Conservation (phyloP, 2,888 invertebrate species). For the Coelogynopora nodosa region DNA sequence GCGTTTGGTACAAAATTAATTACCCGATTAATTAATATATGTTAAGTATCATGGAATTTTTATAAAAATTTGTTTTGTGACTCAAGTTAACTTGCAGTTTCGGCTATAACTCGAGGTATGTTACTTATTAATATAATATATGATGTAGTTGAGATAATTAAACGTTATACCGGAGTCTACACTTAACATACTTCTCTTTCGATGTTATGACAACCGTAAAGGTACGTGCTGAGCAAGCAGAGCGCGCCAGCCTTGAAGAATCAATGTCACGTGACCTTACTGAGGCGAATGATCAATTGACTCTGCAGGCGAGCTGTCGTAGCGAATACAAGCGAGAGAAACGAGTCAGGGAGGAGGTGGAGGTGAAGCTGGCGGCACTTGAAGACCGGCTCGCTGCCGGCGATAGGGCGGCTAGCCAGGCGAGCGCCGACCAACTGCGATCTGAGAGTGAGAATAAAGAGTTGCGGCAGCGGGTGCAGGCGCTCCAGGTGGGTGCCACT, state of each 20-base stretch:
- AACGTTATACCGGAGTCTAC: too few relatives aligned
- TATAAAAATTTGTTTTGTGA: too few relatives aligned
- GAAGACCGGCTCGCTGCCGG: constrained; percentile 48
- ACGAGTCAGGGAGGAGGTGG: constrained; percentile 52
- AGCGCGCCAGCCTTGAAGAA: constrained; percentile 64
- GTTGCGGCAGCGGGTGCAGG: neutral
- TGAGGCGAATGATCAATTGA: constrained; percentile 43
- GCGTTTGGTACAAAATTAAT: too few relatives aligned
- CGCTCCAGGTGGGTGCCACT: constrained; percentile 30
- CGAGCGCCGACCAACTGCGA: neutral
- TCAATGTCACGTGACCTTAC: constrained; percentile 53
- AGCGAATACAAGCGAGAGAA: constrained; percentile 59
- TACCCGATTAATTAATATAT: too few relatives aligned
- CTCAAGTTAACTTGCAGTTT: too few relatives aligned
- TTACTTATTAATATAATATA: too few relatives aligned
- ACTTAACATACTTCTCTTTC: too few relatives aligned
- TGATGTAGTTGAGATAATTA: too few relatives aligned
- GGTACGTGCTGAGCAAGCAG: constrained; percentile 65
- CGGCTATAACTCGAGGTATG: too few relatives aligned
- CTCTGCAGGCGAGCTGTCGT: constrained; percentile 56
- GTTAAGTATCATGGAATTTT: too few relatives aligned
- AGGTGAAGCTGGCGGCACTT: constrained; percentile 53
- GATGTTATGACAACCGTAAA: too few relatives aligned
- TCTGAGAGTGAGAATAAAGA: constrained; percentile 33
- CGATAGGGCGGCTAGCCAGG: neutral